Evolutionary conservation across 2,797 vertebrate species (phyloP).

Genomic region (Sitta carolinensis): DNA sequence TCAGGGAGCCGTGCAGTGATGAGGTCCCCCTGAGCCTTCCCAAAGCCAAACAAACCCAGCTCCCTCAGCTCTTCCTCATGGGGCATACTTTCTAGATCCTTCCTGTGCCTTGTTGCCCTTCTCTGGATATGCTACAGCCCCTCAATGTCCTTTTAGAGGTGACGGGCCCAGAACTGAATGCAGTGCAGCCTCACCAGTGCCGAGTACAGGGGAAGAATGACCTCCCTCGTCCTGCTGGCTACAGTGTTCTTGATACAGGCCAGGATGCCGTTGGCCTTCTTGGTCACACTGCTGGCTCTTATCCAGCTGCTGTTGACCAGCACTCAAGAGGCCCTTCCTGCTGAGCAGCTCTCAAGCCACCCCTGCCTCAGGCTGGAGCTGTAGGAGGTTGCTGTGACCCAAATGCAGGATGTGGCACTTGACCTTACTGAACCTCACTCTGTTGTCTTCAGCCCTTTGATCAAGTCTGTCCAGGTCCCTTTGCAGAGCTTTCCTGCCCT

Average conservation of each 20-base stretch:
- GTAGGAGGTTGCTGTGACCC: background rate
- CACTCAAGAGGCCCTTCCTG: background rate
- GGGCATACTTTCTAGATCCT: background rate
- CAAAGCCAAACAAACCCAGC: background rate
- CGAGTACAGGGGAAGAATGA: background rate
- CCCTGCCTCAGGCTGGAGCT: background rate
- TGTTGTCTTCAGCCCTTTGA: background rate
- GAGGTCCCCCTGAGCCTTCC: background rate
- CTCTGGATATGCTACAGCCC: background rate
- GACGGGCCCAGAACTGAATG: background rate
- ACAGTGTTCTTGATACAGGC: background rate
- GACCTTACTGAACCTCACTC: background rate
- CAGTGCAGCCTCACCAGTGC: background rate
- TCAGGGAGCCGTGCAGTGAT: background rate
- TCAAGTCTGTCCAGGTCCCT: background rate
- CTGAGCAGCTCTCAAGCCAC: background rate
- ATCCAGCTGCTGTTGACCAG: background rate
- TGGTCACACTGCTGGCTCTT: background rate
- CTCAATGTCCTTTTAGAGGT: background rate
- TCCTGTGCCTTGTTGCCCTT: background rate
- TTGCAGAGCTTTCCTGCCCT: background rate
- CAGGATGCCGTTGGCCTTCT: background rate
- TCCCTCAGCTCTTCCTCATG: background rate
- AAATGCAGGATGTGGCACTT: background rate
- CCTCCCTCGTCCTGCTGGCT: background rate